These are phyloP conservation scores for Pollenia amentaria DNA, from an alignment of 2,888 invertebrate species.

Conservation along the genomic window DNA sequence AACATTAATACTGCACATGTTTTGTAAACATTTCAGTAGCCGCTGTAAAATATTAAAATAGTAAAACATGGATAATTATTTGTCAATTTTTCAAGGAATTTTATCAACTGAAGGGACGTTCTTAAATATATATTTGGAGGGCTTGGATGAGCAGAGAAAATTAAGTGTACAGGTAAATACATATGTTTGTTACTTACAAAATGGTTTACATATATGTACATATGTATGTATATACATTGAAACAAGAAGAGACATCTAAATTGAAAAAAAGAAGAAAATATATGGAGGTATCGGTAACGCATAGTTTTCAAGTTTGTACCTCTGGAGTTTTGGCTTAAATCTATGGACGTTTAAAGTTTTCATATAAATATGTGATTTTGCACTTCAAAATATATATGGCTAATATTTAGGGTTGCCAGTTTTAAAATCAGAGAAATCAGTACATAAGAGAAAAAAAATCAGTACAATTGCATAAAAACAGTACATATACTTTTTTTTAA, in stretches of 20 bases:
- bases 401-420: no score
- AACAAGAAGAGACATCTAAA: neutral
- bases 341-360: neutral
- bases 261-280: neutral
- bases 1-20: neutral
- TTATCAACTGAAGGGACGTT: conserved; percentile 71
- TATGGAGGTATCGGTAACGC: neutral
- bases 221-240: neutral
- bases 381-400: no score
- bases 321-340: no score
- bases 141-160: conserved; percentile 78
- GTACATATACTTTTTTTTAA: no score
- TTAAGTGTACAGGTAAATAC: conserved; percentile 76
- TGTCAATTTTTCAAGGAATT: conserved; percentile 77
- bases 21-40: neutral
- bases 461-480: no score
- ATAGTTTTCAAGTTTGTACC: neutral
- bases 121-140: conserved; percentile 76
- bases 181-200: no score
- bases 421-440: no score
- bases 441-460: no score
- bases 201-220: no score
- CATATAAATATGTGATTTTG: no score
- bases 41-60: neutral
- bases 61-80: conserved; percentile 76